These are phyloP conservation scores for Harmothoe impar DNA, from an alignment of 2,888 invertebrate genomes.

Conservation along the genomic window DNA sequence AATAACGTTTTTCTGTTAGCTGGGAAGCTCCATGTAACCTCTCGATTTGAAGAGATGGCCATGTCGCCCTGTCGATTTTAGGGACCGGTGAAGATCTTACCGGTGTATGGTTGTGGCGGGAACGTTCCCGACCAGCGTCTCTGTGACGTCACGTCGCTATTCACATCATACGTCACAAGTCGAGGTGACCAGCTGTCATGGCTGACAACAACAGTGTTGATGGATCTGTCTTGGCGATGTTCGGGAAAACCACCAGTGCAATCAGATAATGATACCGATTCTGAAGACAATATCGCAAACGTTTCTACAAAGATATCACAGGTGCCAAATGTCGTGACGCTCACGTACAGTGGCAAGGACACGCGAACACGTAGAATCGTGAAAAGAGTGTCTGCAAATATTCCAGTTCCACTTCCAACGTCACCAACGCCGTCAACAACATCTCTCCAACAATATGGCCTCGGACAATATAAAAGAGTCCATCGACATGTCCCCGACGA, in stretches of 20 bases:
- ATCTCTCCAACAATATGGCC: neutral
- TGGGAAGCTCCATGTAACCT: no score
- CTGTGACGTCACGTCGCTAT: no score
- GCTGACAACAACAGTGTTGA: neutral
- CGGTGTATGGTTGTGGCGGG: no score
- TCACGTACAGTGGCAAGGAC: neutral
- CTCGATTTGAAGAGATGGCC: no score
- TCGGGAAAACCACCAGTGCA: neutral
- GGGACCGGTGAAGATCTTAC: no score
- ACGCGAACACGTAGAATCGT: neutral
- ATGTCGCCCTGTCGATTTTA: no score
- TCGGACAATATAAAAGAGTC: no score
- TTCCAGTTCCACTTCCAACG: neutral
- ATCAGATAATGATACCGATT: neutral
- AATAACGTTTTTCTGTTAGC: no score
- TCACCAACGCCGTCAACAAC: neutral
- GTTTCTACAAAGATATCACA: neutral
- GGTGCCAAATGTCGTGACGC: neutral
- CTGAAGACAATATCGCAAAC: neutral
- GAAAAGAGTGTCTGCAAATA: slow-evolving; percentile 1
- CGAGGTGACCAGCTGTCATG: no score
- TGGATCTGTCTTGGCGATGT: slow-evolving; percentile 13
- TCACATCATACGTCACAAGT: no score
- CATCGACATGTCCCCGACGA: neutral
- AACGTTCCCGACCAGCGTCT: no score